These are phyloP conservation scores for Eclectus roratus DNA, from an alignment of 2,113 vertebrate genomes.

Conservation along the genomic window DNA sequence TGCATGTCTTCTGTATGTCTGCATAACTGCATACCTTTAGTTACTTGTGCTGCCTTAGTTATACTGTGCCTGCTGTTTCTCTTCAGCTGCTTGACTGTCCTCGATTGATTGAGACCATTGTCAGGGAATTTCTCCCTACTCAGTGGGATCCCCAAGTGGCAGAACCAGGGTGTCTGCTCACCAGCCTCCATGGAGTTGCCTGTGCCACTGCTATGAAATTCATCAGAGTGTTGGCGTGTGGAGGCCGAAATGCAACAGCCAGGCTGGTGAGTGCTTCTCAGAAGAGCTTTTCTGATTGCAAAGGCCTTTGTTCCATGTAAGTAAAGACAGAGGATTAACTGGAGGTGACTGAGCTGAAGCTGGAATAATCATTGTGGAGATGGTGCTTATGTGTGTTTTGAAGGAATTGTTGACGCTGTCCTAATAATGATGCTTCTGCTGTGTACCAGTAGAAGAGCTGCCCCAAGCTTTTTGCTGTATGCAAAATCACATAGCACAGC, in stretches of 20 bases:
- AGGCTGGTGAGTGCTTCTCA: slow-evolving; percentile 81
- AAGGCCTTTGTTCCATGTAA: neutral
- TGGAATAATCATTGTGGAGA: neutral
- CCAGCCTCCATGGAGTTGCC: slow-evolving; percentile 81
- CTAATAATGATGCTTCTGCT: neutral
- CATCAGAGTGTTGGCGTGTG: slow-evolving; percentile 86
- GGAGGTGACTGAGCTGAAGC: neutral
- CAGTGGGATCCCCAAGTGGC: slow-evolving; percentile 75
- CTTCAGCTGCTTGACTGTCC: slow-evolving; percentile 92
- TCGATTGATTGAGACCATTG: slow-evolving; percentile 85
- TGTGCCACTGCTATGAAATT: slow-evolving; percentile 89
- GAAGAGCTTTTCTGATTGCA: neutral
- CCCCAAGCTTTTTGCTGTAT: neutral
- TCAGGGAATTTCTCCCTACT: slow-evolving; percentile 88
- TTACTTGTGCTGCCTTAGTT: neutral
- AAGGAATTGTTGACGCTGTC: neutral
- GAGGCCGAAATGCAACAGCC: slow-evolving; percentile 87
- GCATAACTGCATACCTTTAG: neutral
- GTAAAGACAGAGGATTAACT: neutral
- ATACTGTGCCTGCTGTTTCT: neutral
- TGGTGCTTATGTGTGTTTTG: neutral
- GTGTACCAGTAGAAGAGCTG: neutral
- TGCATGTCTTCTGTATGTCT: neutral
- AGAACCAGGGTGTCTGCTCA: slow-evolving; percentile 51
- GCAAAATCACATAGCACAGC: neutral